Percentiles rank a stretch among this genome's conserved stretches.
phyloP scores from a whole-genome alignment of 2,113 vertebrate species.

The Chloroceryle aenea region DNA sequence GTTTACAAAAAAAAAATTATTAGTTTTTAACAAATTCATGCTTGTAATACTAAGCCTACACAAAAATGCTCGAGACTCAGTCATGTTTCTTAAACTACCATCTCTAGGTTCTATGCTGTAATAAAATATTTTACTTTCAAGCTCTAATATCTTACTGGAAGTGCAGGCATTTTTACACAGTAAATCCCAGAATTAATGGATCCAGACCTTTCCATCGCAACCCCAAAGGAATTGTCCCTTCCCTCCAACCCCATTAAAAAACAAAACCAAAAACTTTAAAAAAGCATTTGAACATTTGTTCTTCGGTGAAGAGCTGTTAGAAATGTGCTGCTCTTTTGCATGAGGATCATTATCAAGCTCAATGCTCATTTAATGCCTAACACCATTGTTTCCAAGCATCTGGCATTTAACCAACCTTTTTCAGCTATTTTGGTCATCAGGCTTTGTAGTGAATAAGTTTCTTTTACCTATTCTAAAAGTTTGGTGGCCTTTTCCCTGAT shows the following conservation, averaged over 20 bases:
- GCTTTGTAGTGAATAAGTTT: background rate
- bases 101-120: background rate
- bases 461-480: background rate
- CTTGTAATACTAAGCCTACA: background rate
- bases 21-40: background rate
- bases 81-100: background rate
- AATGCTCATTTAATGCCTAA: background rate
- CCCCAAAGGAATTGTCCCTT: background rate
- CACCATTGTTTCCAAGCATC: background rate
- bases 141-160: background rate
- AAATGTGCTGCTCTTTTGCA: background rate
- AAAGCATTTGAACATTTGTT: background rate
- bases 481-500: constrained; percentile 8
- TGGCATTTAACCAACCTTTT: constrained; percentile 18
- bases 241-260: background rate
- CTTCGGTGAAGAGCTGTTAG: background rate
- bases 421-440: background rate
- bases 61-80: background rate
- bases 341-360: background rate
- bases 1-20: background rate
- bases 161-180: background rate
- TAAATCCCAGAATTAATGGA: background rate
- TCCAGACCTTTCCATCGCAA: background rate
- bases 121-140: constrained; percentile 10
- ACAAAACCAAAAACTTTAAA: background rate